Conservation (phyloP, 2,113 vertebrate genomes). For the Rana temporaria region DNA sequence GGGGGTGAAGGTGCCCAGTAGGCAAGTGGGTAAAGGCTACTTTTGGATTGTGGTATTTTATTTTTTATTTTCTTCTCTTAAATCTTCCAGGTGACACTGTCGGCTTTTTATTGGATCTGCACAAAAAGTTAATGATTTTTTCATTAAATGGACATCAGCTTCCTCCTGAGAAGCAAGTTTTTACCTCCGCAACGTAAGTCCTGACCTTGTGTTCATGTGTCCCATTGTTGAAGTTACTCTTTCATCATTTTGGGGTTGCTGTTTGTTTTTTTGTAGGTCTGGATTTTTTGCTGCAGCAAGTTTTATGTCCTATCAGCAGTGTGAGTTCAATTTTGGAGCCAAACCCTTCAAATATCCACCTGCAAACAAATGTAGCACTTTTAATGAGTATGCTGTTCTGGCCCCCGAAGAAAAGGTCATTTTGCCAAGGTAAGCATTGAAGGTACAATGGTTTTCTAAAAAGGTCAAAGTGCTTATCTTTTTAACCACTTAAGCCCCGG, state of each 20-base stretch:
- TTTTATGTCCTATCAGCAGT: conserved; percentile 99
- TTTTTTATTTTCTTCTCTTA: neutral
- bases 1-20: too few relatives aligned
- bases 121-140: conserved; percentile 98
- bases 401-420: conserved; percentile 96
- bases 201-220: neutral
- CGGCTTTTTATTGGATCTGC: conserved; percentile 95
- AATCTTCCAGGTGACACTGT: conserved; percentile 87
- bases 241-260: neutral
- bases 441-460: too few relatives aligned
- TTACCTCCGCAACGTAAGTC: conserved; percentile 94
- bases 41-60: neutral
- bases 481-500: too few relatives aligned
- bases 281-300: conserved; percentile 98
- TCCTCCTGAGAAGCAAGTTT: conserved; percentile 97
- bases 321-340: conserved; percentile 98
- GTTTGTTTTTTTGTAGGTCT: conserved; percentile 75
- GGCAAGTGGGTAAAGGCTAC: too few relatives aligned
- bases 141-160: conserved; percentile 96
- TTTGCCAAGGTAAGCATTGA: conserved; percentile 85
- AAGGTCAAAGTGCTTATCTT: too few relatives aligned
- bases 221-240: neutral
- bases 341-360: conserved; percentile 96
- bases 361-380: conserved; percentile 93
- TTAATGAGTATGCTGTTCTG: conserved; percentile 94